These are phyloP conservation scores for Amphibalanus amphitrite DNA, from an alignment of 1,140 invertebrate genomes.

Conservation along the genomic window DNA sequence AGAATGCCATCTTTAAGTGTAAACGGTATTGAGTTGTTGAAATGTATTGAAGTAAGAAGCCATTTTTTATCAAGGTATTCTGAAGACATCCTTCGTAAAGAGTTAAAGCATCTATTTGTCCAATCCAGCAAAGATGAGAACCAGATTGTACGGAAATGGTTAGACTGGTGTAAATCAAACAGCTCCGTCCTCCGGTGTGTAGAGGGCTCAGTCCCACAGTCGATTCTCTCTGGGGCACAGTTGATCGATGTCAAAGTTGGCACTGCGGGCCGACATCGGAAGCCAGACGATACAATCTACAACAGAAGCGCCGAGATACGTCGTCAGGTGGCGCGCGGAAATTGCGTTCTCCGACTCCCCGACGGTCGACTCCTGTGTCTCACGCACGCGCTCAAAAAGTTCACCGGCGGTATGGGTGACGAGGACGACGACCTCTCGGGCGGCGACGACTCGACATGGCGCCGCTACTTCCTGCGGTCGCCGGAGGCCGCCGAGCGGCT, in stretches of 20 bases:
- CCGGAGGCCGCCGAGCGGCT: conserved; percentile 20
- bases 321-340: conserved; percentile 7
- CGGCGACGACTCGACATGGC: conserved; percentile 26
- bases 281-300: conserved; percentile 13
- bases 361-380: neutral
- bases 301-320: conserved; percentile 7
- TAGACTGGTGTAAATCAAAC: neutral
- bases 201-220: neutral
- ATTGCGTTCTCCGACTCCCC: neutral
- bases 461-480: conserved; percentile 18
- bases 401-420: conserved; percentile 34
- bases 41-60: no score
- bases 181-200: neutral
- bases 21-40: no score
- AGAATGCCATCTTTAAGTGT: no score
- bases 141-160: neutral
- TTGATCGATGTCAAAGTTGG: conserved; percentile 11
- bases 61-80: no score
- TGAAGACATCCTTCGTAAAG: no score
- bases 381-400: conserved; percentile 24
- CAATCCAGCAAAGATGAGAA: no score
- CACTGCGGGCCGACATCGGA: neutral
- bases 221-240: neutral
- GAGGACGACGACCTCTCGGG: conserved; percentile 29
- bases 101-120: no score